Conservation (phyloP, 2,797 vertebrate species). For the Anableps anableps region DNA sequence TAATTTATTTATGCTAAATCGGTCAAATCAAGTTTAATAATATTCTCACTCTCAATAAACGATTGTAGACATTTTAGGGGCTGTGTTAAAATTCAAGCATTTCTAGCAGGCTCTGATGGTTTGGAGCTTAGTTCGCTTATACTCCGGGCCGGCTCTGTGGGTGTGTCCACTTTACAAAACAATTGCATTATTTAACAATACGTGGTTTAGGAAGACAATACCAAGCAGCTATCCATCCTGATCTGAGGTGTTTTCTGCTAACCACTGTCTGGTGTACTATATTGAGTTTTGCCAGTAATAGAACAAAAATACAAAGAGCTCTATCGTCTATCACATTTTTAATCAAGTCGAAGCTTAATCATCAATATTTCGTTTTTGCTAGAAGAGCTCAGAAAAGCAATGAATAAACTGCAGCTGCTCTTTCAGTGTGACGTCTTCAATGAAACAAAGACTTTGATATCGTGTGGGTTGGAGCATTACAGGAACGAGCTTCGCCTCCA, state of each 20-base stretch:
- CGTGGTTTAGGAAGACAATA: not conserved
- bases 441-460: constrained; percentile 63
- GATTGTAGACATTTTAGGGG: too few relatives aligned
- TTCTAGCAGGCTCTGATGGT: too few relatives aligned
- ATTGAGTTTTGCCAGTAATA: not conserved
- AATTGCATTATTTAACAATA: not conserved
- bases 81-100: too few relatives aligned
- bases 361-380: not conserved
- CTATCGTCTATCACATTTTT: not conserved
- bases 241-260: not conserved
- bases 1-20: too few relatives aligned
- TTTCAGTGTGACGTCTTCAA: constrained; percentile 19
- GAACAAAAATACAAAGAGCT: not conserved
- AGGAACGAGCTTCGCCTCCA: constrained; percentile 60
- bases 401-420: constrained; percentile 16
- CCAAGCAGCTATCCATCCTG: not conserved
- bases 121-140: not conserved
- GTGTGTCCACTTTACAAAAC: too few relatives aligned
- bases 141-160: not conserved
- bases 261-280: not conserved
- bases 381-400: constrained; percentile 1
- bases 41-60: too few relatives aligned
- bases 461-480: constrained; percentile 47
- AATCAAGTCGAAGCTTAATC: not conserved
- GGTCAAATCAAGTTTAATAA: too few relatives aligned